phyloP scores from a whole-genome alignment of 2,888 invertebrate genomes.

The Epirrhoe tristata region DNA sequence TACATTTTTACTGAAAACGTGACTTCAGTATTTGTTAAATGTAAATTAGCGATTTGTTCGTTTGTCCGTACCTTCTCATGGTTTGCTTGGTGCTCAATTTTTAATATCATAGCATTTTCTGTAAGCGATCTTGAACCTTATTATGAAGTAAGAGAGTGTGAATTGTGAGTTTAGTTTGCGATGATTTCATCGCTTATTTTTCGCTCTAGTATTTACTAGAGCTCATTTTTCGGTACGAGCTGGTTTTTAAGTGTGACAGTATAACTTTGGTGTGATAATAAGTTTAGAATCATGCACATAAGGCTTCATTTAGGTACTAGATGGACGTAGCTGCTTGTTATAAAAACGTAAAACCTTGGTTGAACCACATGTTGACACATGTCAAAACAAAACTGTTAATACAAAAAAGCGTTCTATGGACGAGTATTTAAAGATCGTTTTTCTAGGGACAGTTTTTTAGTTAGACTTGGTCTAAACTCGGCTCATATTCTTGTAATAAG shows the following conservation, averaged over 20 bases:
- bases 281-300: neutral
- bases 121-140: slow-evolving; percentile 33
- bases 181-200: too few relatives aligned
- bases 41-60: slow-evolving; percentile 84
- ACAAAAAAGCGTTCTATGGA: too few relatives aligned
- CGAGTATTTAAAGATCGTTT: too few relatives aligned
- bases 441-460: too few relatives aligned
- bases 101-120: slow-evolving; percentile 21
- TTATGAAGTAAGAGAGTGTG: neutral
- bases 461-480: too few relatives aligned
- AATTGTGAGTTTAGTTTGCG: neutral
- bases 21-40: slow-evolving; percentile 85
- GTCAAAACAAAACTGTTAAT: too few relatives aligned
- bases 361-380: too few relatives aligned
- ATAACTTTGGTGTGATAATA: slow-evolving; percentile 8
- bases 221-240: slow-evolving; percentile 18
- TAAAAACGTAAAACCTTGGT: too few relatives aligned
- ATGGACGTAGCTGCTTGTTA: too few relatives aligned
- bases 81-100: slow-evolving; percentile 59
- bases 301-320: too few relatives aligned
- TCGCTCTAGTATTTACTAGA: too few relatives aligned
- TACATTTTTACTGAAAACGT: slow-evolving; percentile 82
- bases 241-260: slow-evolving; percentile 18
- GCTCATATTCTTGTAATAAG: too few relatives aligned
- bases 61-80: slow-evolving; percentile 61